Evolutionary conservation across 2,113 vertebrate species (phyloP), one percentile per base, ranked within the genome.

Genomic region (Hiodon alosoides): DNA sequence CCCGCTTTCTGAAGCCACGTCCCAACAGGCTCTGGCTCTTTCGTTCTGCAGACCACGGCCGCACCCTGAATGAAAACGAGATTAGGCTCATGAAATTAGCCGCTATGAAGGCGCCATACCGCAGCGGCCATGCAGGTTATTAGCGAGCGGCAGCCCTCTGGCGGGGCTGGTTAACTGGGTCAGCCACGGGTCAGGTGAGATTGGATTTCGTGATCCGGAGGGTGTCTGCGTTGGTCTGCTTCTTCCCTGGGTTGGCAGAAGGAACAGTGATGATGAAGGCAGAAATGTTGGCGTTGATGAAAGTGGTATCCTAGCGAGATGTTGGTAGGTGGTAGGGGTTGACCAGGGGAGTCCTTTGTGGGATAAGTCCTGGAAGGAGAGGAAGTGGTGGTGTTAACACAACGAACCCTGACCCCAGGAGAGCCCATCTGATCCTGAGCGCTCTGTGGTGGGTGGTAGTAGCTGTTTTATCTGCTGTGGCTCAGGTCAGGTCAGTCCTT

Each of bases 141-240:
- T 89, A 87, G 84, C 84, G 85, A 83, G 51, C 72, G 61, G 60
- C 70, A 64, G 72, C 72, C 80, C 55, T 54, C 66, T 74, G 64
- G 86, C 85, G 86, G 87, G 83, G 86, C 80, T 82, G 77, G 82
- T 86, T 90, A 89, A 91, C 87, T 89, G 87, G 88, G 87, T 91
- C 87, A 91, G 85, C 86, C 83, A 82, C 79, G 79, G 88, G 89
- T 81, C 81, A 84, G 81, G 83, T 89, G 85, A 87, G 87, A 91
- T 91, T 87, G 85, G 86, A 90, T 91, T 90, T 89, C 86, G 84
- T 76, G 14, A 76, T 82, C 59, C 58, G 79, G 55, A 7, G 57
- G 52, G 59, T 51, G 47, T 65, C 46, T 53, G 67, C 2, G 46
- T 7, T 64, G 17, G 59, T 2, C 67, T 16, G 47, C 11, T 11